Conservation (phyloP, 2,797 vertebrate genomes). For the Platalea minor region DNA sequence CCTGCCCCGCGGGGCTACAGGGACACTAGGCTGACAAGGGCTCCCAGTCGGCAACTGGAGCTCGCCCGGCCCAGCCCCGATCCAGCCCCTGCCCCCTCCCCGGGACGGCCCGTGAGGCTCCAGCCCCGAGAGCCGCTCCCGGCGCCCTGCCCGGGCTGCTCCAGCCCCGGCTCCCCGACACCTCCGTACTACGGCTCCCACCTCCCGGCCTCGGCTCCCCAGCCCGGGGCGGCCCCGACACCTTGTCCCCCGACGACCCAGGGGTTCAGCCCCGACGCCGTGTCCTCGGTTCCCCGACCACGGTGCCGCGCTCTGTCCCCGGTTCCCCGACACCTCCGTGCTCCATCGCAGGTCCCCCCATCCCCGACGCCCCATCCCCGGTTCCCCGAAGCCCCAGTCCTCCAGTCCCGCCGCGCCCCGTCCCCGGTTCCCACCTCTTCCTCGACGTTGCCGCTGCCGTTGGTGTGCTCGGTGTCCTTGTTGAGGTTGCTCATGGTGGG, state of each 20-base stretch:
- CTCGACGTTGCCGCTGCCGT: slow-evolving; percentile 59
- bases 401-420: background rate
- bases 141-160: fast-evolving
- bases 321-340: background rate
- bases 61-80: background rate
- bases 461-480: slow-evolving; percentile 71
- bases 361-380: too few relatives aligned
- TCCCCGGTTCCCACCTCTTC: slow-evolving; percentile 56
- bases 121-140: background rate
- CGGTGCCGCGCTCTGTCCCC: background rate
- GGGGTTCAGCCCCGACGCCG: background rate
- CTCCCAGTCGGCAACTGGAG: background rate
- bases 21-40: fast-evolving
- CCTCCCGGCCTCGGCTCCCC: background rate
- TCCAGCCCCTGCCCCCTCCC: too few relatives aligned
- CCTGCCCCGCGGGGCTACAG: fast-evolving
- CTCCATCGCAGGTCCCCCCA: background rate
- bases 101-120: fast-evolving
- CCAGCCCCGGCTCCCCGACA: background rate
- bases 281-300: background rate
- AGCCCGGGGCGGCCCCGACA: background rate
- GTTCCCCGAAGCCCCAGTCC: too few relatives aligned
- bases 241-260: background rate
- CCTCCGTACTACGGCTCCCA: background rate
- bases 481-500: slow-evolving; percentile 64